Evolutionary conservation across 2,888 invertebrate genomes (phyloP), one percentile per base, ranked within the genome.

Genomic region (Pyrochroa serraticornis): DNA sequence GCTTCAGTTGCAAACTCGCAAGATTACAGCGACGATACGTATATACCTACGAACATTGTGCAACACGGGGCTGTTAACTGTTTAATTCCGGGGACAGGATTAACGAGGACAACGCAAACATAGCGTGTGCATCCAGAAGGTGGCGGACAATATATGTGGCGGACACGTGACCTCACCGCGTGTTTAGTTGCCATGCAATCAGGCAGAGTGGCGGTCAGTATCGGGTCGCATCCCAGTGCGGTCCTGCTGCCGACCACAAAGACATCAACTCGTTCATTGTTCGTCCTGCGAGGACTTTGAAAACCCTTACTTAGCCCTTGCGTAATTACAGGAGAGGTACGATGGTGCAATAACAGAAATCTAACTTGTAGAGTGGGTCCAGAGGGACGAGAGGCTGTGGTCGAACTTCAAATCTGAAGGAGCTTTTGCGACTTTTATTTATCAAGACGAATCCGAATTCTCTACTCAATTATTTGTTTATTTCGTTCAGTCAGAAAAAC

Each of bases 181-280:
- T 70, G 69, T 69, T 66, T 59, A 60, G 63, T 64, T 66, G 64
- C 71, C 63, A 66, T 70, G 69, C 66, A 74, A 71, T 73, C 71
- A 72, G 63, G 65, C 67, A 70, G 70, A 73, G 74, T 73, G 74
- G 68, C 65, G 71, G 68, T 65, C 67, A 67, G 66, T 63, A 60
- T 62, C 60, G 58, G 64, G 63, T 61, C 49, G 47, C 39, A 31
- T 56, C 53, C 45, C 51, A 55, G 38, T 43, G 45, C 49, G 65
- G 63, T 63, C 47, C 58, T 42, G 42, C 47, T 55, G 41, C 34
- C 50, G 14, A 57, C 67, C 67, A 63, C 65, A 67, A 66, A 65
- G 66, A 60, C 61, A 66, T 63, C 62, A 35, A 43, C 36, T 43
- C 10, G 50, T 30, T 32, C 32, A 7, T 48, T 42, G 42, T 56